Evolutionary conservation across 2,888 invertebrate species (phyloP), one percentile per base, ranked within the genome.

Genomic region (Caenorhabditis plicata): DNA sequence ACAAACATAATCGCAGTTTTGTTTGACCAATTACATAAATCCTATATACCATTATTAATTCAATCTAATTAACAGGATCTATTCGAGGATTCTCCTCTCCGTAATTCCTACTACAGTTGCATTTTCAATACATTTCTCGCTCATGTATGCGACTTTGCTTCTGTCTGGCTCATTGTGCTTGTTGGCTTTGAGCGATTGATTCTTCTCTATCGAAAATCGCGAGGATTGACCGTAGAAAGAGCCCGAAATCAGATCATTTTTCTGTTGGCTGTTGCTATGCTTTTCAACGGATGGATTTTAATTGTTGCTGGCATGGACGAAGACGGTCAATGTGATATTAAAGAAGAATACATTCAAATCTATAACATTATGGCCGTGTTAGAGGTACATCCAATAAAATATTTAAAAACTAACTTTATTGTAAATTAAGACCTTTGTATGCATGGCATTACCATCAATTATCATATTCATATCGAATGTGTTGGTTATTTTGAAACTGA

Each of bases 231-330:
- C n/a, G 56, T 62, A 3, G 61, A 72, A 39, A 64, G 75, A 58
- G 69, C 77, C 1, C 36, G 63, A 38, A 47, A 45, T 7, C 75
- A 77, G 50, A 71, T 75, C 2, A 32, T 67, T 20, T 50, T 66
- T 8, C 56, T 77, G 22, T 51, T 77, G 20, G 41, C 44, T 4
- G 52, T 74, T 20, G 67, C 73, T 4, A 63, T 71, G 58, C 38
- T 73, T n/a, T 71, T 66, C 65, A 77, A 77, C 45, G 49, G 65
- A 20, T 77, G 77, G 75, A 77, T 77, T 33, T 64, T 77, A 1
- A 57, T 73, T 20, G 73, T 77, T 13, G 77, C 77, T 7, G 65
- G 74, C 13, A 56, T 73, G 20, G 65, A 68, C 48, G 46, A 58
- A 8, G 48, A 56, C 15, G 72, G 68, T 33, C 44, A 56, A 42